Evolutionary conservation across 2,888 invertebrate genomes (phyloP).

Genomic region (Ornithoptera alexandrae): DNA sequence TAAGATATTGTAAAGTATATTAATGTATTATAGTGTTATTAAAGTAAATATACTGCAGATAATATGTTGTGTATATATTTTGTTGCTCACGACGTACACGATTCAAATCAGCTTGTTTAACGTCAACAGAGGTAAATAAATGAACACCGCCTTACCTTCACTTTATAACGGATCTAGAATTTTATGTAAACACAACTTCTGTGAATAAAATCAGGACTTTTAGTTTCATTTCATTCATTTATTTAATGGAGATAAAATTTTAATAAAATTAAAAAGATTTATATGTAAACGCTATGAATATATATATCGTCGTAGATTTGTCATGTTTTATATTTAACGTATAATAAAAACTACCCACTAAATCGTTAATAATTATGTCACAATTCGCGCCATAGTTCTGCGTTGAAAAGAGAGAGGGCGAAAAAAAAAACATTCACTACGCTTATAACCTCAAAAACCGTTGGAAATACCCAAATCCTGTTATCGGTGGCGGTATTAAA

Average conservation of each 20-base stretch:
- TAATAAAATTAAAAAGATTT: too few species aligned
- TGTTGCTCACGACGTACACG: not conserved
- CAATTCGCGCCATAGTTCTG: slow-evolving; percentile 45
- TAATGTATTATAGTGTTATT: too few species aligned
- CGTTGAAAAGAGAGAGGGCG: slow-evolving; percentile 32
- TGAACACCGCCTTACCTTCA: slow-evolving; percentile 20
- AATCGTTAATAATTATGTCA: slow-evolving; percentile 66
- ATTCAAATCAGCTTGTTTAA: not conserved
- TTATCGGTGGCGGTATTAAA: slow-evolving; percentile 27
- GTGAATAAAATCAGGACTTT: not conserved
- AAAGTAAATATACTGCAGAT: not conserved
- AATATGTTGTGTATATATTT: not conserved
- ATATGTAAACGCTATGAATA: too few species aligned
- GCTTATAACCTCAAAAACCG: slow-evolving; percentile 54
- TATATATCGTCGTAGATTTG: not conserved
- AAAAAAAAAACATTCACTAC: slow-evolving; percentile 49
- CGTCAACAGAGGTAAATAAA: slow-evolving; percentile 17
- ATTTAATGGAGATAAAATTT: too few species aligned
- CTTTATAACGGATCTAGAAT: slow-evolving; percentile 14
- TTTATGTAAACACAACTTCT: slow-evolving; percentile 3
- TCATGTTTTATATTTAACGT: not conserved
- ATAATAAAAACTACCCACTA: slow-evolving; percentile 55
- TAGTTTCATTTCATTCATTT: too few species aligned
- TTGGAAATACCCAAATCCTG: slow-evolving; percentile 58
- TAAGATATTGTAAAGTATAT: not conserved